Base-by-base conservation (phyloP, 2,797 vertebrate genomes). In the Chelon labrosus region DNA sequence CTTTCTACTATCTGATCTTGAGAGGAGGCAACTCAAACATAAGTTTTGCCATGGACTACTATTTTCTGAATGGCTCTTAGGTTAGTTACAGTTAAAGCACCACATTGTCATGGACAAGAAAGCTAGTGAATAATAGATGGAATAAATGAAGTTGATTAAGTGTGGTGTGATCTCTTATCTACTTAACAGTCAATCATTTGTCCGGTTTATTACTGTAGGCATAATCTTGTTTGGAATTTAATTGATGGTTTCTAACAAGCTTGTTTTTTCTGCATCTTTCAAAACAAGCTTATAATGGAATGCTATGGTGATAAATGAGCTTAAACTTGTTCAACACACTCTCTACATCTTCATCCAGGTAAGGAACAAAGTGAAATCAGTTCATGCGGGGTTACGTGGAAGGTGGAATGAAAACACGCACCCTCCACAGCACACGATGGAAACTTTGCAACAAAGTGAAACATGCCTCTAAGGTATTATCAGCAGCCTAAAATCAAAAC, bases 401-500 rank as follows among this genome's bases (percentile, higher is more conserved):
- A 55, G 52, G 7, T 58, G 53, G 61, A 57, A 67, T 59, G 49
- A 77, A 70, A 79, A 60, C 61, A 63, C 5, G 27, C 22, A 51
- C 2, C 9, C 10, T 57, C 10, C 68, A n/a, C 60, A 54, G 64
- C 20, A 39, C 20, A 67, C 5, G 25, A 62, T 55, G 42, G 56
- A 78, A 38, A 70, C 16, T 58, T 70, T 62, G 37, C 41, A 42
- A n/a, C 27, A 31, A 25, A 71, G 37, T 55, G 66, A 46, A 75
- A 41, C 37, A 8, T 9, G 59, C 44, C n/a, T 53, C 31, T 46
- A 39, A 59, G 53, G 52, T 50, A 59, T 46, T 53, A 70, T 73
- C n/a, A 16, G 46, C 39, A 60, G 12, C 46, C 53, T 17, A 38
- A 47, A 72, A 70, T 73, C 14, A 65, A 56, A 86, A 80, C 65